Evolutionary conservation across 2,888 invertebrate genomes (phyloP).

Genomic region (Caenorhabditis sinica): DNA sequence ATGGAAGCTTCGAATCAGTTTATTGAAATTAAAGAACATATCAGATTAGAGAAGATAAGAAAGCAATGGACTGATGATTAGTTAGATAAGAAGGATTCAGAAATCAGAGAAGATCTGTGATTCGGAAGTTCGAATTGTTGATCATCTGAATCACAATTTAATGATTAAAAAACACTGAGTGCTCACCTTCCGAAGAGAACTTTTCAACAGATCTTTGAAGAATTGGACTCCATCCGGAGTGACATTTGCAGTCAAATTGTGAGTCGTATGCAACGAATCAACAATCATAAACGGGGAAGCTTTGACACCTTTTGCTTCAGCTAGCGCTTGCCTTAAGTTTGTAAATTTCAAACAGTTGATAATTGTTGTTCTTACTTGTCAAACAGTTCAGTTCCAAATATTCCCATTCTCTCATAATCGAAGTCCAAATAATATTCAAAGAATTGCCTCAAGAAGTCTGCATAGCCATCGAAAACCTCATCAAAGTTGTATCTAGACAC

Average conservation of each 20-base stretch:
- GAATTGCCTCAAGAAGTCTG: background rate
- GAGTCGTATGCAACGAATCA: slow-evolving; percentile 72
- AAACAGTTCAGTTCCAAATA: background rate
- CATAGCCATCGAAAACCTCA: background rate
- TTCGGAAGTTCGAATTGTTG: background rate
- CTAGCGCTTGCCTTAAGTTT: slow-evolving; percentile 21
- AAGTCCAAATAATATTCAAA: slow-evolving; percentile 4
- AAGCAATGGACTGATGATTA: too few relatives aligned
- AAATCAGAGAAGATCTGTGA: slow-evolving; percentile 2
- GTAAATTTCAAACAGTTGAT: too few relatives aligned
- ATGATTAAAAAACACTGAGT: background rate
- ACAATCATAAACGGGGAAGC: slow-evolving; percentile 46
- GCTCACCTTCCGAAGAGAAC: slow-evolving; percentile 12
- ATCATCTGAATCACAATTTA: background rate
- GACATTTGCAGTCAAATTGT: slow-evolving; percentile 68
- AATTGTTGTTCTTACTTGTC: background rate
- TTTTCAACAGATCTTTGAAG: slow-evolving; percentile 47
- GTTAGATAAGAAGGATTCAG: too few relatives aligned
- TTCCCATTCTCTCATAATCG: slow-evolving; percentile 5
- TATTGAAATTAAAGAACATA: background rate
- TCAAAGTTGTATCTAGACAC: slow-evolving; percentile 6
- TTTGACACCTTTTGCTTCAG: background rate
- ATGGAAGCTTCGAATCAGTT: background rate
- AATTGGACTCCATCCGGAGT: slow-evolving; percentile 54
- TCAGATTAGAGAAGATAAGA: background rate